Evolutionary conservation across 2,888 invertebrate genomes (phyloP).

Genomic region (Drosophila nigritarsus): DNA sequence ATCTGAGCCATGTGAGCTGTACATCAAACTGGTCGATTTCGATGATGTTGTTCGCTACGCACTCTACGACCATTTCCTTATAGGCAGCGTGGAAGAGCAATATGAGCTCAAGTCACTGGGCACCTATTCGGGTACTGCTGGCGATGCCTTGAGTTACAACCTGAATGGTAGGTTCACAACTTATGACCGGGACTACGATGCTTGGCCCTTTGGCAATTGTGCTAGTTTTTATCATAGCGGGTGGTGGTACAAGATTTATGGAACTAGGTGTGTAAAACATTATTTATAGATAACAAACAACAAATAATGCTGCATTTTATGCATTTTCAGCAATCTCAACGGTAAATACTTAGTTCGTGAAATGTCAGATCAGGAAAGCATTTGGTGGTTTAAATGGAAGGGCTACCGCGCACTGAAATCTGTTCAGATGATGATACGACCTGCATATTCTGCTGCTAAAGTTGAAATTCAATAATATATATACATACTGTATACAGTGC

Average conservation of each 20-base stretch:
- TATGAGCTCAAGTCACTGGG: slow-evolving; percentile 11
- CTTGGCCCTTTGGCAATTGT: slow-evolving; percentile 20
- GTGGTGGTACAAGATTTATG: slow-evolving; percentile 14
- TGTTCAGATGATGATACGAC: slow-evolving; percentile 37
- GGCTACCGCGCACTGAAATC: slow-evolving; percentile 7
- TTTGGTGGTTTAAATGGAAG: slow-evolving; percentile 42
- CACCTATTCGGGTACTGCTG: slow-evolving; percentile 7
- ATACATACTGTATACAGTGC: neutral
- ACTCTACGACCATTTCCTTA: slow-evolving; percentile 7
- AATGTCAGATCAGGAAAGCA: neutral
- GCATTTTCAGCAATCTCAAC: slow-evolving; percentile 33
- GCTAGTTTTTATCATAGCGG: neutral
- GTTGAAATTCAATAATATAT: neutral
- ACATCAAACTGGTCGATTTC: slow-evolving; percentile 8
- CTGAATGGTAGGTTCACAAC: slow-evolving; percentile 5
- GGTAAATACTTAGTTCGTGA: neutral
- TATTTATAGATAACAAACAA: neutral
- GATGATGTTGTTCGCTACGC: neutral
- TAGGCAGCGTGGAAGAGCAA: slow-evolving; percentile 8
- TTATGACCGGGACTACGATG: slow-evolving; percentile 17
- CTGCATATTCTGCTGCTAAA: slow-evolving; percentile 18
- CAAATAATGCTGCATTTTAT: neutral
- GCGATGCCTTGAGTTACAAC: slow-evolving; percentile 6
- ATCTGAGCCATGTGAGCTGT: slow-evolving; percentile 9
- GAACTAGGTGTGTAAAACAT: slow-evolving; percentile 14